Evolutionary conservation across 2,113 vertebrate species (phyloP).

Genomic region (Australoheros scitulus): DNA sequence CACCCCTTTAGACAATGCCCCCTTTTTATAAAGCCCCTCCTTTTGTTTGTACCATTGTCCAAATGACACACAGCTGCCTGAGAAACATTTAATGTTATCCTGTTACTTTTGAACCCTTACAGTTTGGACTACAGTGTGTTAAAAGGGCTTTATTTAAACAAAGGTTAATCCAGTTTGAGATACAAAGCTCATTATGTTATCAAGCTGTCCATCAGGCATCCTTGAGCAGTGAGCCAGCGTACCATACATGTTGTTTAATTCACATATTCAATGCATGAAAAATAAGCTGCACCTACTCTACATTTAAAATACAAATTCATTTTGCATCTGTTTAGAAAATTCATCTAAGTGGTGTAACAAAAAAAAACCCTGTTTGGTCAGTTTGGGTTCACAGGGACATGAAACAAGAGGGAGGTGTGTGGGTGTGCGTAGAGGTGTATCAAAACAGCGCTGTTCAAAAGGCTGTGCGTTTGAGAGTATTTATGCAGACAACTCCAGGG

Average conservation of each 20-base stretch:
- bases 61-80: background rate
- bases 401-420: background rate
- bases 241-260: background rate
- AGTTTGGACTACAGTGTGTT: background rate
- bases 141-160: background rate
- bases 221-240: background rate
- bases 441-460: background rate
- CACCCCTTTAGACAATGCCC: background rate
- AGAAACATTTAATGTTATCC: background rate
- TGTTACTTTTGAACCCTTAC: background rate
- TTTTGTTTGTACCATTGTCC: background rate
- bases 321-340: conserved; percentile 26
- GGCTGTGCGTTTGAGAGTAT: conserved; percentile 5
- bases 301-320: conserved; percentile 34
- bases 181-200: background rate
- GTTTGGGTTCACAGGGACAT: conserved; percentile 5
- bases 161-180: background rate
- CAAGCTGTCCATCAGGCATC: background rate
- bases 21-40: background rate
- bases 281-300: background rate
- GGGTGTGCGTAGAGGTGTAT: background rate
- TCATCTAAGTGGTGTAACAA: background rate
- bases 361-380: background rate
- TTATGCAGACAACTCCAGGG: conserved; percentile 16
- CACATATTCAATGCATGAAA: conserved; percentile 16